phyloP scores from a whole-genome alignment of 2,797 vertebrate species.

The Hylomyscus alleni region DNA sequence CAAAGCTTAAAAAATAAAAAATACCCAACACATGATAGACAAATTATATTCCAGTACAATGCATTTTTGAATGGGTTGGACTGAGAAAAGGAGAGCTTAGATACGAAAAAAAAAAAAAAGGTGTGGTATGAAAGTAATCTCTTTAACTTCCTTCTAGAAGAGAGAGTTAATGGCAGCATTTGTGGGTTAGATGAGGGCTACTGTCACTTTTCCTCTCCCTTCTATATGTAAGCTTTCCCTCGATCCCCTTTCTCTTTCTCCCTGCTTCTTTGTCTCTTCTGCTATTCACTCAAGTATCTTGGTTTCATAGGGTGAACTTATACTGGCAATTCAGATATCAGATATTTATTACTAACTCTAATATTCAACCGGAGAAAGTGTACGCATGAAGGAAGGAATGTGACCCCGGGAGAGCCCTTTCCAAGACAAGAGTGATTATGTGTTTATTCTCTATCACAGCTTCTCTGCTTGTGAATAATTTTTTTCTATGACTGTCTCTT shows the following conservation, averaged over 20 bases:
- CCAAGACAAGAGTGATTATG: background rate
- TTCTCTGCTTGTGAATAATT: constrained; percentile 5
- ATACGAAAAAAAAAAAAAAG: background rate
- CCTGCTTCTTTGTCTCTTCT: background rate
- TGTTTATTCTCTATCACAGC: background rate
- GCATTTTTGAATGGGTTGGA: background rate
- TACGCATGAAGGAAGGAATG: background rate
- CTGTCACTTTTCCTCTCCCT: background rate
- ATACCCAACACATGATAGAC: background rate
- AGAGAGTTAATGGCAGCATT: background rate
- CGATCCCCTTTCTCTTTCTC: background rate
- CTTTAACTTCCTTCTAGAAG: background rate
- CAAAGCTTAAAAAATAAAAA: background rate
- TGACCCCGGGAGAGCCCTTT: background rate
- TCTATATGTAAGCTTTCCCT: background rate
- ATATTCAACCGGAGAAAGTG: background rate
- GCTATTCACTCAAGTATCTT: background rate
- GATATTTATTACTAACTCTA: background rate
- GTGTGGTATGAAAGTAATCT: background rate
- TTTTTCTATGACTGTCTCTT: background rate
- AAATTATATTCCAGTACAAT: background rate
- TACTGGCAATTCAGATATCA: background rate
- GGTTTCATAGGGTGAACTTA: background rate
- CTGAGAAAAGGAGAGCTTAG: background rate
- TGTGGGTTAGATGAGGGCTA: background rate